Evolutionary conservation across 92 coral and sea anemone genomes (phyloP), one percentile per base, ranked within the genome.

Genomic region (Muricea muricata): DNA sequence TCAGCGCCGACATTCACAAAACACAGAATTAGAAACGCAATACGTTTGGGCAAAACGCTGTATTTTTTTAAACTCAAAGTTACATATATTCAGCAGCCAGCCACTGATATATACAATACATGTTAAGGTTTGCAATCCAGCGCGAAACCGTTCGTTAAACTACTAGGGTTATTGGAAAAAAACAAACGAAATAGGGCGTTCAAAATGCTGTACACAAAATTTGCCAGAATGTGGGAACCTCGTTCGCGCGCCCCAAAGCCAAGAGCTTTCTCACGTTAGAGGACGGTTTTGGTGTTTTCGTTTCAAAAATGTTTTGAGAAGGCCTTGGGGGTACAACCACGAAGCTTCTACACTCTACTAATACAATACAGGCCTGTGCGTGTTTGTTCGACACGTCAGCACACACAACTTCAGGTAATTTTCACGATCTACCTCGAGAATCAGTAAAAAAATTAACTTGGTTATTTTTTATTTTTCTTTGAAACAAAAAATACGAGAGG

Each of bases 371-470:
- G 7, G 61, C 12, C 33, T 20, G 57, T 15, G 1, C 17, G 50
- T 52, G 23, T 18, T 52, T 52, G 20, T 20, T 31, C 21, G 79
- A 39, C 79, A 73, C 79, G 79, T 73, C 79, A 73, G 79, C 79
- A 28, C 33, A 57, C 65, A 57, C 65, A 57, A 23, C 65, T 67
- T 35, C 46, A 9, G 34, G 42, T 29, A 65, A 65, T 68, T 31
- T 35, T n/a, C n/a, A 21, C 73, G 41, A 66, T 5, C 8, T 40
- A 73, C 48, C 48, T 47, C 34, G 45, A 20, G 65, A 50, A 75
- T 75, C 80, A 75, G 80, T 75, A 75, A 54, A 75, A 75, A 75
- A 75, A 40, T 75, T 75, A 75, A 75, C 66, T 75, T 47, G 60
- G 60, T 47, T 50, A 42, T 52, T 31, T 75, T 47, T 46, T 1